phyloP scores from a whole-genome alignment of 2,113 vertebrate genomes.

The Pantherophis guttatus region DNA sequence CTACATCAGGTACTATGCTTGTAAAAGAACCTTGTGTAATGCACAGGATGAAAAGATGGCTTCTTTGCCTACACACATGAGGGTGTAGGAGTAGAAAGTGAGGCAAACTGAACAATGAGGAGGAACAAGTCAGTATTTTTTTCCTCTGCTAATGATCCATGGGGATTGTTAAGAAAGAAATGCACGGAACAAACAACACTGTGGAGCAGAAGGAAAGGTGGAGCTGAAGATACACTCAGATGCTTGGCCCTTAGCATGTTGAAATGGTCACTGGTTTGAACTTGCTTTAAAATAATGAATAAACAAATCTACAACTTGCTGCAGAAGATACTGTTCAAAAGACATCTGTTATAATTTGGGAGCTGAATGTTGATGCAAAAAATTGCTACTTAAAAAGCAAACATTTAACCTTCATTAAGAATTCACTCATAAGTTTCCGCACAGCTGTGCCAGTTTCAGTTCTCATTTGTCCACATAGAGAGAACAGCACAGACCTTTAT shows the following conservation, averaged over 20 bases:
- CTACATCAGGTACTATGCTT: too few relatives aligned
- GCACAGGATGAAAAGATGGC: background rate
- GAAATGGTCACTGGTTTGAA: background rate
- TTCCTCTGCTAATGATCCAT: background rate
- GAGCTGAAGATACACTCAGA: background rate
- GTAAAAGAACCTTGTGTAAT: background rate
- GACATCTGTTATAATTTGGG: too few relatives aligned
- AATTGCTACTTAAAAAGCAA: background rate
- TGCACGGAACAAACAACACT: background rate
- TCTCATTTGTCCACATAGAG: background rate
- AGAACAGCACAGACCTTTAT: background rate
- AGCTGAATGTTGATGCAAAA: background rate
- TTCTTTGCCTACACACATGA: background rate
- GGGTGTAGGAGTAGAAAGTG: background rate
- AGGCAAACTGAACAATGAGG: background rate
- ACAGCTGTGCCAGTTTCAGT: background rate
- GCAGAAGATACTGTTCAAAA: background rate
- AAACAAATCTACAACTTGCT: background rate
- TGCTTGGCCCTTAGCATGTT: background rate
- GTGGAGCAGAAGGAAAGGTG: background rate
- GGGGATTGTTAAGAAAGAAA: background rate
- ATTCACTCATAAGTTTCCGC: background rate
- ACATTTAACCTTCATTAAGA: background rate
- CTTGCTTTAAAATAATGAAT: background rate
- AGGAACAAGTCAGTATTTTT: background rate